Base-by-base conservation (phyloP, 2,113 vertebrate genomes). In the Grallaria varia region DNA sequence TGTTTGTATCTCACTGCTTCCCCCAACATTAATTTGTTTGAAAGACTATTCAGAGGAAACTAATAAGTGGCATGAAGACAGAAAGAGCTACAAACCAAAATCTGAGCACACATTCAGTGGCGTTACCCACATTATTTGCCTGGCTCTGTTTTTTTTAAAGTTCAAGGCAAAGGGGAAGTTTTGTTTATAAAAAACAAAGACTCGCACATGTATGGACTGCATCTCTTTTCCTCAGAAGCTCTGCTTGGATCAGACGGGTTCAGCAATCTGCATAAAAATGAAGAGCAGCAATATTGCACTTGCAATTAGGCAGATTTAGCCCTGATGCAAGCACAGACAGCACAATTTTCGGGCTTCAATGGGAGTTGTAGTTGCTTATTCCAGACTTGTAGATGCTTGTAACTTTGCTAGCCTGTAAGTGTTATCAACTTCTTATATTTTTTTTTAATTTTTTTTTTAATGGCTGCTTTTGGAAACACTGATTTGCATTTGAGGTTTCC, bases 11-110 rank as follows among this genome's bases (percentile, higher is more conserved):
- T 94, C 68, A 5, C 64, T 59, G 82, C 75, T 96, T 95, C 79
- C 87, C 84, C 92, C 83, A 94, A 58, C 82, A 60, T 90, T 91
- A 96, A 93, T 94, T 96, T 90, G 75, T 91, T 93, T 94, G 79
- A 90, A 94, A 93, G 78, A 80, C 67, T 80, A 71, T 90, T 96
- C 79, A 88, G 84, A 95, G 82, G 85, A 95, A 96, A 79, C 71
- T 60, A 95, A 74, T 73, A 93, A 44, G 63, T 77, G 90, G 79
- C 45, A 68, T 3, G 30, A 94, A 84, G 90, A 84, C 92, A 96
- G 72, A 79, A 76, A 95, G 67, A 77, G 87, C 78, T 67, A 71
- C 49, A 93, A 96, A 47, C 58, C 5, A 6, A 87, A 95, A 93
- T 73, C 82, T 50, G 47, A 90, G 93, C 86, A 55, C 56, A 56